Conservation (phyloP, 2,797 vertebrate species). For the Parambassis ranga region DNA sequence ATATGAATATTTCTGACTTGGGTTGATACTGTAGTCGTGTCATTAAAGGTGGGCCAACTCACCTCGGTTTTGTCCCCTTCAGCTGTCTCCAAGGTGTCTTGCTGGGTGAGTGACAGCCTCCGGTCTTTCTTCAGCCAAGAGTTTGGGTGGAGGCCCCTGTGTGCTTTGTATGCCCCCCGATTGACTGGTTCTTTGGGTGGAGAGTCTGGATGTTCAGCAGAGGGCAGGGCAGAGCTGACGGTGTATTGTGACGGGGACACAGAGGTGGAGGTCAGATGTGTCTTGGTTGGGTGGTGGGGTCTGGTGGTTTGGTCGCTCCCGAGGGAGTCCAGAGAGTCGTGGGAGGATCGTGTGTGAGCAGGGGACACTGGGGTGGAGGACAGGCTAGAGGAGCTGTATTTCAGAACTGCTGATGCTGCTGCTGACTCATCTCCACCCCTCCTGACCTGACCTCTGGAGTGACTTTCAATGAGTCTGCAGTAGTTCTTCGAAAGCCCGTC, state of each 20-base stretch:
- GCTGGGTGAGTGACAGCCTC: slow-evolving; percentile 81
- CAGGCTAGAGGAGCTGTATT: slow-evolving; percentile 83
- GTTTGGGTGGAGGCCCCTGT: slow-evolving; percentile 82
- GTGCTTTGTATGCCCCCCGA: slow-evolving; percentile 49
- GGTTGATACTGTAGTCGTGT: too few relatives aligned
- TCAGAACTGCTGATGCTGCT: slow-evolving; percentile 69
- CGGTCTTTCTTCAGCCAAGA: slow-evolving; percentile 83
- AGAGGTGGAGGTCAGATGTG: not conserved
- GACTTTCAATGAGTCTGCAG: not conserved
- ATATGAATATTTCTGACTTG: too few relatives aligned
- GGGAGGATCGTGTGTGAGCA: slow-evolving; percentile 74
- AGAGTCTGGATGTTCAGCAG: not conserved
- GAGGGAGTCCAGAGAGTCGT: slow-evolving; percentile 86
- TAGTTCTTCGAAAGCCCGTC: not conserved
- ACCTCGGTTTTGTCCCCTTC: slow-evolving; percentile 35
- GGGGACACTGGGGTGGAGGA: slow-evolving; percentile 85
- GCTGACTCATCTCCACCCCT: slow-evolving; percentile 4
- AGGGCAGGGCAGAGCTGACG: not conserved
- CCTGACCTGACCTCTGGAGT: slow-evolving; percentile 32
- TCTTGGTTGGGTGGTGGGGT: not conserved
- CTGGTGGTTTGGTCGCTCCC: slow-evolving; percentile 67
- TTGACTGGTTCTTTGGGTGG: slow-evolving; percentile 53
- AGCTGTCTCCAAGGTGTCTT: slow-evolving; percentile 71
- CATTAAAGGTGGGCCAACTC: too few relatives aligned
- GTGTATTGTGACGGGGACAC: not conserved